These are phyloP conservation scores for Trichoplusia ni DNA, from an alignment of 1,140 invertebrate species.

Conservation along the genomic window DNA sequence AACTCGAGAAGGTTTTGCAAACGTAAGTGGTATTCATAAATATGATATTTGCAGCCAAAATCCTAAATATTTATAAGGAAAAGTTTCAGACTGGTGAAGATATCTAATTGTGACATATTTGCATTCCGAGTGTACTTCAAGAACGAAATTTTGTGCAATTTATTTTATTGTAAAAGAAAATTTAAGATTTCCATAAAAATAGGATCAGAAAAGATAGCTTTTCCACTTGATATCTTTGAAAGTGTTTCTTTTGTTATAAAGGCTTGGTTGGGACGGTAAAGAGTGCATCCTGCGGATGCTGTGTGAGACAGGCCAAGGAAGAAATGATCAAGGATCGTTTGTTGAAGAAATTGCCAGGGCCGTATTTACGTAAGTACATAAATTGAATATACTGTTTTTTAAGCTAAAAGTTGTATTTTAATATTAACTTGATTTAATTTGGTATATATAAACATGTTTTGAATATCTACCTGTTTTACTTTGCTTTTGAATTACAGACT, in stretches of 20 bases:
- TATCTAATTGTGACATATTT: not conserved
- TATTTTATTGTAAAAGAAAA: too few species aligned
- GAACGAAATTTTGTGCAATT: too few species aligned
- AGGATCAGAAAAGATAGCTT: too few species aligned
- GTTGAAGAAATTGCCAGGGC: slow-evolving; percentile 83
- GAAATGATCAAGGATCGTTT: slow-evolving; percentile 76
- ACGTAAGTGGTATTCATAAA: slow-evolving; percentile 73
- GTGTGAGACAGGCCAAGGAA: slow-evolving; percentile 79
- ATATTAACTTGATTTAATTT: too few species aligned
- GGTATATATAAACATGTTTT: too few species aligned
- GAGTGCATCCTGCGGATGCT: slow-evolving; percentile 83
- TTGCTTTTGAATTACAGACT: too few species aligned
- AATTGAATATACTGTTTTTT: too few species aligned
- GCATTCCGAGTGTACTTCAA: too few species aligned
- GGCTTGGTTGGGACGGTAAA: slow-evolving; percentile 81
- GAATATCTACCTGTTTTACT: too few species aligned
- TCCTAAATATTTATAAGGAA: not conserved
- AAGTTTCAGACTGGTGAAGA: not conserved
- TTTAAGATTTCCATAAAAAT: too few species aligned
- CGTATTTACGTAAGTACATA: slow-evolving; percentile 83
- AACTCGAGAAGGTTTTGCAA: slow-evolving; percentile 83
- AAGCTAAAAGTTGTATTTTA: too few species aligned
- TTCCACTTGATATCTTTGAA: too few species aligned
- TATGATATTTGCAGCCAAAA: slow-evolving; percentile 4
- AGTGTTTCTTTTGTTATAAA: slow-evolving; percentile 58